Evolutionary conservation across 1,140 invertebrate genomes (phyloP).

Genomic region (Diorhabda sublineata): DNA sequence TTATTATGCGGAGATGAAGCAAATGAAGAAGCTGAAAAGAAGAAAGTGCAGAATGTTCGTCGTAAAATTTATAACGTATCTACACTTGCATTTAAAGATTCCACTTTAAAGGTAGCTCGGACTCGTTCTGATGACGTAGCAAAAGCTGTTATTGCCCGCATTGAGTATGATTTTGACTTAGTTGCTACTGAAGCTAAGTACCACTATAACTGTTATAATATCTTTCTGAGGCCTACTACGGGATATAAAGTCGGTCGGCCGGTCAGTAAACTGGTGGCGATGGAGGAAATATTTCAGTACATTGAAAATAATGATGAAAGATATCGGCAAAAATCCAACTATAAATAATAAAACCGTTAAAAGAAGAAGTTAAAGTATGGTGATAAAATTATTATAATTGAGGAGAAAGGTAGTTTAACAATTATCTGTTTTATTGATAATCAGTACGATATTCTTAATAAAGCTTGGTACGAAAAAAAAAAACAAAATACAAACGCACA

Average conservation of each 20-base stretch:
- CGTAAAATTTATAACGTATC: constrained; percentile 1
- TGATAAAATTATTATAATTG: too few relatives aligned
- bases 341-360: constrained; percentile 7
- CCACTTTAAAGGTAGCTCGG: constrained; percentile 33
- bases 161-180: constrained; percentile 41
- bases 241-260: constrained; percentile 44
- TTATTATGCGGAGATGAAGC: background rate
- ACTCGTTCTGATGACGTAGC: constrained; percentile 35
- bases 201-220: constrained; percentile 38
- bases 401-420: too few relatives aligned
- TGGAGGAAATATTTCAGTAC: constrained; percentile 21
- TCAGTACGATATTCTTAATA: too few relatives aligned
- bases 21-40: too few relatives aligned
- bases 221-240: constrained; percentile 31
- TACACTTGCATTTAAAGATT: constrained; percentile 7
- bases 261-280: background rate
- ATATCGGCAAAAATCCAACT: constrained; percentile 13
- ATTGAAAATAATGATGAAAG: constrained; percentile 24
- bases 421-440: too few relatives aligned
- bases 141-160: constrained; percentile 38
- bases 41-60: background rate
- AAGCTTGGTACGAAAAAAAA: too few relatives aligned
- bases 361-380: too few relatives aligned
- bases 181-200: constrained; percentile 43
- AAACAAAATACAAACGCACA: too few relatives aligned